Evolutionary conservation across 2,888 invertebrate species (phyloP), one percentile per base, ranked within the genome.

Genomic region (Mythimna lalbum): DNA sequence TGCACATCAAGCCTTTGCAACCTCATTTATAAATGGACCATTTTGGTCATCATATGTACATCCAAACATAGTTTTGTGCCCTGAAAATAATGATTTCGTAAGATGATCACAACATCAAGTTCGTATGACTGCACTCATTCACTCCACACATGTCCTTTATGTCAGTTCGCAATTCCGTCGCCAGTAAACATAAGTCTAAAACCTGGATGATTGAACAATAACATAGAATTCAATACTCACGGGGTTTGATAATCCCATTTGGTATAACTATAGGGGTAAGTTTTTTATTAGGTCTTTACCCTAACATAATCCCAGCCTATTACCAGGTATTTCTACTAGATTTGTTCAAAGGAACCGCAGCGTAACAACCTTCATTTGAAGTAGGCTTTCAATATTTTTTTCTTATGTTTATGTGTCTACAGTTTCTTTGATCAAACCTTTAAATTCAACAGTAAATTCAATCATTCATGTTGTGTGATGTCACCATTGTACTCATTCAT

Each of bases 191-290:
- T 57, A 55, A 31, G 62, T 62, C 50, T 23, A 67, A 77, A 76
- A 81, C 64, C 62, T 81, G 78, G 61, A 72, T 81, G 71, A 72
- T 81, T 81, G 81, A 79, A 79, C 73, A 81, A 79, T 72, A 81
- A 79, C 60, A 67, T 81, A 74, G 71, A 79, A 79, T 81, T 64
- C 69, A 79, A 79, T 79, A 79, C 79, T 79, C 79, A 79, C 79
- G 81, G 65, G 59, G 64, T 73, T 67, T 53, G 57, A 71, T 73
- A 68, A 70, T 73, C 70, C 81, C 74, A 74, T 61, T 65, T 63
- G 69, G 70, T 71, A 80, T 80, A 80, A 82, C 83, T 77, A 81
- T 61, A 64, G 61, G 61, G 69, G 71, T 65, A 74, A 67, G 70
- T 63, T 71, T 31, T 64, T 65, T 39, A 81, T 79, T 81, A 79